These are phyloP conservation scores for Crematogaster levior DNA, from an alignment of 2,888 invertebrate species.

Conservation along the genomic window DNA sequence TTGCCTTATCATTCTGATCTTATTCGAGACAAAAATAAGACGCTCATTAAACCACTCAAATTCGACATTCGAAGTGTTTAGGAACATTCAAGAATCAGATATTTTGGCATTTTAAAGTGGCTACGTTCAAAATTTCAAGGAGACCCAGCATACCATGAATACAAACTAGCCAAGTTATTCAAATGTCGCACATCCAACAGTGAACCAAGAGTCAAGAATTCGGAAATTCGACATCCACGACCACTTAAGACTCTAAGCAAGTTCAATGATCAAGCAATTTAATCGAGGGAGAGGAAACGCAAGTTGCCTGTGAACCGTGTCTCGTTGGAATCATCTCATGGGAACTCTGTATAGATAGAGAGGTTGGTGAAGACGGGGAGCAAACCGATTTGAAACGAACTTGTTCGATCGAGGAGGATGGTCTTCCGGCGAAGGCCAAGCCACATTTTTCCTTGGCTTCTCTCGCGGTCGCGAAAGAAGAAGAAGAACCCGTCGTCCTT, in stretches of 20 bases:
- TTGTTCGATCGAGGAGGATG: background rate
- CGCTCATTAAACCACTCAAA: background rate
- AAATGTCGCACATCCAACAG: background rate
- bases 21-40: background rate
- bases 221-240: background rate
- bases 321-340: background rate
- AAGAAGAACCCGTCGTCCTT: slow-evolving; percentile 69
- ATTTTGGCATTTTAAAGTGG: background rate
- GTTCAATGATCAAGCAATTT: slow-evolving; percentile 2
- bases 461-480: slow-evolving; percentile 16
- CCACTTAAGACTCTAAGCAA: background rate
- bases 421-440: background rate
- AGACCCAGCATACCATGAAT: background rate
- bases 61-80: background rate
- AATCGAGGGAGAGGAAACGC: background rate
- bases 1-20: background rate
- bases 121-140: background rate
- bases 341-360: background rate
- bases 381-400: slow-evolving; percentile 2
- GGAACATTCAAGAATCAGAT: background rate
- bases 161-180: background rate
- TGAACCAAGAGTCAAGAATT: background rate
- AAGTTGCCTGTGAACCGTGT: background rate
- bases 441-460: slow-evolving; percentile 34
- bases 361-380: background rate